Percentiles rank a stretch among this genome's conserved stretches.
These are phyloP conservation scores for Drosophila ercepeae DNA, from an alignment of 1,140 invertebrate species.

Conservation along the genomic window DNA sequence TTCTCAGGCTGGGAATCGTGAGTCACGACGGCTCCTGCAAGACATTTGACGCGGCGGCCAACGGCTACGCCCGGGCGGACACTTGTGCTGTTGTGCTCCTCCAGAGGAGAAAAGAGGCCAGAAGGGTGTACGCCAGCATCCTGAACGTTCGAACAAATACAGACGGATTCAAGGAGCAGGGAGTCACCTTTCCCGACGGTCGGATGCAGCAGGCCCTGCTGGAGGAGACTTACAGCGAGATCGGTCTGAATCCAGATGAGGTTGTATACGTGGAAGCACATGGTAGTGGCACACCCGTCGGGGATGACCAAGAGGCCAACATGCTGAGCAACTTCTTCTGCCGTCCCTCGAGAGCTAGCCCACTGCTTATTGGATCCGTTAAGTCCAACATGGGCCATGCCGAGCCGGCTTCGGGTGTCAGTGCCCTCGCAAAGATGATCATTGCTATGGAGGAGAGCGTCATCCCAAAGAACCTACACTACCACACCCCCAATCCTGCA, in stretches of 20 bases:
- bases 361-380: constrained; percentile 96
- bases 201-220: constrained; percentile 93
- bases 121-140: constrained; percentile 93
- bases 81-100: constrained; percentile 92
- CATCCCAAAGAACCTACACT: constrained; percentile 97
- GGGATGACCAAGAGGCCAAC: constrained; percentile 98
- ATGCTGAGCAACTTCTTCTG: constrained; percentile 96
- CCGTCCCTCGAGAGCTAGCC: constrained; percentile 88
- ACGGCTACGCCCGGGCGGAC: constrained; percentile 97
- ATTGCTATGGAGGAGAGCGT: constrained; percentile 94
- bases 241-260: constrained; percentile 90
- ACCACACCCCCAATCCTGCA: constrained; percentile 92
- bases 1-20: constrained; percentile 95
- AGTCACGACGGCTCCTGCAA: constrained; percentile 95
- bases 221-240: constrained; percentile 92
- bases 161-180: constrained; percentile 94
- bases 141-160: constrained; percentile 94
- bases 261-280: constrained; percentile 97
- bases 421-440: constrained; percentile 94
- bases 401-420: constrained; percentile 96
- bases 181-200: constrained; percentile 96
- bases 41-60: constrained; percentile 95
- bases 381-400: constrained; percentile 99
- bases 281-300: constrained; percentile 97
- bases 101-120: constrained; percentile 90